Conservation (phyloP, 1,140 invertebrate species). For the Euglossa dilemma region DNA sequence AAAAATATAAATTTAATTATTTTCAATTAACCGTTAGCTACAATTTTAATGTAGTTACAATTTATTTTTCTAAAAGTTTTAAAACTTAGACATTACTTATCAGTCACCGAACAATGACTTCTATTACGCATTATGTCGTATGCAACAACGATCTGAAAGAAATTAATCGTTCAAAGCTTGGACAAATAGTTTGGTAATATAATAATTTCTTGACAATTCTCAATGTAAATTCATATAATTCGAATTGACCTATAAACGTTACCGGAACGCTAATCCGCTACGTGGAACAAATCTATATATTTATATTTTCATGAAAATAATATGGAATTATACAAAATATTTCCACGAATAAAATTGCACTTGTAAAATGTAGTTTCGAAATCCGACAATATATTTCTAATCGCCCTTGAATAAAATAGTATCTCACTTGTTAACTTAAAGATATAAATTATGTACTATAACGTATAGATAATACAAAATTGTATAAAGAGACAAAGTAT, state of each 20-base stretch:
- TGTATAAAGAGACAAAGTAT: conserved; percentile 13
- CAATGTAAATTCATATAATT: conserved; percentile 2
- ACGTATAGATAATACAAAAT: conserved; percentile 56
- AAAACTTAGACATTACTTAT: conserved; percentile 61
- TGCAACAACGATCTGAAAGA: conserved; percentile 26
- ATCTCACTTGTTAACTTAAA: conserved; percentile 62
- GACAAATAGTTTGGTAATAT: conserved; percentile 38
- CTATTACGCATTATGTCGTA: conserved; percentile 18
- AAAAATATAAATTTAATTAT: conserved; percentile 80
- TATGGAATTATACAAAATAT: background rate
- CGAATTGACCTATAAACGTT: conserved; percentile 33
- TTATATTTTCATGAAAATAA: background rate
- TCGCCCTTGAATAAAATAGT: conserved; percentile 38
- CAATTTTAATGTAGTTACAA: conserved; percentile 70
- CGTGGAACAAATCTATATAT: background rate
- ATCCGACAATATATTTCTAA: conserved; percentile 37
- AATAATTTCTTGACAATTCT: conserved; percentile 10
- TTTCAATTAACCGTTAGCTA: conserved; percentile 68
- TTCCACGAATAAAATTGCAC: background rate
- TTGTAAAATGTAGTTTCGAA: background rate
- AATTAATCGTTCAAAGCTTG: conserved; percentile 45
- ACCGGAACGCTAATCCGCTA: conserved; percentile 53
- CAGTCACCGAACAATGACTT: conserved; percentile 23
- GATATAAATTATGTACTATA: conserved; percentile 62
- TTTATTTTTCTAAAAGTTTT: conserved; percentile 47